Evolutionary conservation across 1,140 invertebrate species (phyloP).

Genomic region (Neodiprion fabricii): DNA sequence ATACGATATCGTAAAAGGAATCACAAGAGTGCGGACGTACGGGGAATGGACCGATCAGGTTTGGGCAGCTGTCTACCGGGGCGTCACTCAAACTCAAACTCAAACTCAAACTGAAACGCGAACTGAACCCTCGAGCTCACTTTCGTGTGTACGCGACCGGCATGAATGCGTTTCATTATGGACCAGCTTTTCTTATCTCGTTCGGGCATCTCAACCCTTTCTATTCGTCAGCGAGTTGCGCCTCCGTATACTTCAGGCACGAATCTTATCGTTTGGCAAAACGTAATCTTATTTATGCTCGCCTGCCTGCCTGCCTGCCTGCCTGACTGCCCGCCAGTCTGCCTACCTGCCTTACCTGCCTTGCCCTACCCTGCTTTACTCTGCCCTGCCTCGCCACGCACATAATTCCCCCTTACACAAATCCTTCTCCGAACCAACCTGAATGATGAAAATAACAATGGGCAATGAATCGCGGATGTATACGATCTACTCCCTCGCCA

Average conservation of each 20-base stretch:
- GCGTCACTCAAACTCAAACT: slow-evolving; percentile 59
- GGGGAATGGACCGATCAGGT: slow-evolving; percentile 50
- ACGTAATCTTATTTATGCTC: slow-evolving; percentile 7
- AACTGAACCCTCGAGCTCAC: background rate
- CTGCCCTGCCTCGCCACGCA: no score
- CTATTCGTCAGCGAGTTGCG: slow-evolving; percentile 17
- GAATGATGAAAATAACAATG: no score
- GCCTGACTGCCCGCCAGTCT: background rate
- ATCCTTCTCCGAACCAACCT: no score
- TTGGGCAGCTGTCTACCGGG: slow-evolving; percentile 61
- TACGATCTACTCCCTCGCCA: no score
- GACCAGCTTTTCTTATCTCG: slow-evolving; percentile 45
- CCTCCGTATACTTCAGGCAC: background rate
- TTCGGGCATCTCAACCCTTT: slow-evolving; percentile 49
- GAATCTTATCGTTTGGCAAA: slow-evolving; percentile 3
- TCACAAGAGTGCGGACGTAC: slow-evolving; percentile 48
- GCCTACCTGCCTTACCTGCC: no score
- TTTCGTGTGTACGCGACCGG: slow-evolving; percentile 29
- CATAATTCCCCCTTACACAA: no score
- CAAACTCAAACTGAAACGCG: slow-evolving; percentile 35
- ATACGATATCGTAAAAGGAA: slow-evolving; percentile 59
- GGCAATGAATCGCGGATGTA: no score
- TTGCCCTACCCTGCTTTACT: no score
- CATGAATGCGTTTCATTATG: slow-evolving; percentile 61
- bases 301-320: background rate